These are phyloP conservation scores for Cephalopterus ornatus DNA, from an alignment of 2,113 vertebrate species.

Conservation along the genomic window DNA sequence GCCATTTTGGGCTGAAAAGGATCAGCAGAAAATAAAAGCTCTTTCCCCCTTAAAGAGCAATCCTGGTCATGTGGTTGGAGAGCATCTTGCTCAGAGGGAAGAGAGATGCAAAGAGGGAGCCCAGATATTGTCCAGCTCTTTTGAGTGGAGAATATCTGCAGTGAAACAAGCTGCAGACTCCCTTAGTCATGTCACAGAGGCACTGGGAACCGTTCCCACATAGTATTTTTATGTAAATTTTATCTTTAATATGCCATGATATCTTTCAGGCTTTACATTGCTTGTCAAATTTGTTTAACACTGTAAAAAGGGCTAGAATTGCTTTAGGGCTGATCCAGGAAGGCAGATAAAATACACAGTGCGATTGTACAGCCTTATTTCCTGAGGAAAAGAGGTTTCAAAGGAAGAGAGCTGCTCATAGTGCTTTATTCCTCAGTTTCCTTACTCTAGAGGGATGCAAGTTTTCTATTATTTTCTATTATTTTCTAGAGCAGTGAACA, in stretches of 20 bases:
- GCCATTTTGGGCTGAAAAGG: neutral
- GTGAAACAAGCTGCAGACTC: neutral
- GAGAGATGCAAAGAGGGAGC: neutral
- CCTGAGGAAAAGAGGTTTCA: neutral
- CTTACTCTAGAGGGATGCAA: neutral
- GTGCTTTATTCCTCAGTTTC: neutral
- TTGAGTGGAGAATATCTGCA: neutral
- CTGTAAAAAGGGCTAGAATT: neutral
- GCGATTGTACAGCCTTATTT: neutral
- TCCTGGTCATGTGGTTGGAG: neutral
- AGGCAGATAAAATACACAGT: neutral
- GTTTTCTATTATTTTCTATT: neutral
- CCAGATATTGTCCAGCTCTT: neutral
- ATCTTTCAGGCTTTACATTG: neutral
- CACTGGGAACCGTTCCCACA: neutral
- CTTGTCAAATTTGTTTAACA: neutral
- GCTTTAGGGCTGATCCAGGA: neutral
- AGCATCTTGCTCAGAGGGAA: neutral
- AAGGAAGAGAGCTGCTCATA: neutral
- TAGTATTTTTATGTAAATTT: neutral
- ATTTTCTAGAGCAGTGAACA: neutral
- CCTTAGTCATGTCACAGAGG: neutral
- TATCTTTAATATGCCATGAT: neutral
- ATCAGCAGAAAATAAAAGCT: constrained; percentile 13
- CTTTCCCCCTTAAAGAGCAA: neutral